These are phyloP conservation scores for Pyrrhura leucotis DNA, from an alignment of 2,797 vertebrate species.

Conservation along the genomic window DNA sequence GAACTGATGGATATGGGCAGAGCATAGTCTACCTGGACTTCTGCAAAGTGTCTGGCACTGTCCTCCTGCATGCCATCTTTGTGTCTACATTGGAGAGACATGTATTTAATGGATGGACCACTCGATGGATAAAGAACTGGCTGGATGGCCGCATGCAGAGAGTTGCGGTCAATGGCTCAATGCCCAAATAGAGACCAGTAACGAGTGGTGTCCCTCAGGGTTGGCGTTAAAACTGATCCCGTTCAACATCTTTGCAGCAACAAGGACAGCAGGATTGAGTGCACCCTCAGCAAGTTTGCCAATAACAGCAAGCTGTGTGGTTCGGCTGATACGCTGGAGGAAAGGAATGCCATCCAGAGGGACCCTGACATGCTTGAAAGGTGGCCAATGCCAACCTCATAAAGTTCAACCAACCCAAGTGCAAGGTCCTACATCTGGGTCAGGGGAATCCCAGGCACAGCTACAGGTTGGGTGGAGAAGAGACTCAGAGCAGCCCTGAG, in stretches of 20 bases:
- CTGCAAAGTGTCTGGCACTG: background rate
- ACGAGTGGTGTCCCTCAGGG: background rate
- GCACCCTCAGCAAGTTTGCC: background rate
- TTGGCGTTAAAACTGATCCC: background rate
- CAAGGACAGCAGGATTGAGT: background rate
- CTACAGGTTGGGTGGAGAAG: background rate
- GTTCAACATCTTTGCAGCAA: background rate
- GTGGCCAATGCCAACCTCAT: background rate
- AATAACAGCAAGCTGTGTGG: background rate
- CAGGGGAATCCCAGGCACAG: background rate
- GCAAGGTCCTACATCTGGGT: background rate
- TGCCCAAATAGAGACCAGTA: background rate
- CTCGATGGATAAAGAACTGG: background rate
- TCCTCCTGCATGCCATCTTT: background rate
- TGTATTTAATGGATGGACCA: background rate
- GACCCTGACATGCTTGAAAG: background rate
- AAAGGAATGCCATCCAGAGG: background rate
- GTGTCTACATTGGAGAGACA: background rate
- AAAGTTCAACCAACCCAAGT: background rate
- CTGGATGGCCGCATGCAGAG: background rate
- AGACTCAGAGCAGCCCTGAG: background rate
- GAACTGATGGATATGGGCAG: background rate
- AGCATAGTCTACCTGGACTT: background rate
- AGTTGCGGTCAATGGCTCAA: background rate
- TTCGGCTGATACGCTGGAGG: background rate